phyloP scores from a whole-genome alignment of 2,113 vertebrate genomes.

The Gadus macrocephalus region DNA sequence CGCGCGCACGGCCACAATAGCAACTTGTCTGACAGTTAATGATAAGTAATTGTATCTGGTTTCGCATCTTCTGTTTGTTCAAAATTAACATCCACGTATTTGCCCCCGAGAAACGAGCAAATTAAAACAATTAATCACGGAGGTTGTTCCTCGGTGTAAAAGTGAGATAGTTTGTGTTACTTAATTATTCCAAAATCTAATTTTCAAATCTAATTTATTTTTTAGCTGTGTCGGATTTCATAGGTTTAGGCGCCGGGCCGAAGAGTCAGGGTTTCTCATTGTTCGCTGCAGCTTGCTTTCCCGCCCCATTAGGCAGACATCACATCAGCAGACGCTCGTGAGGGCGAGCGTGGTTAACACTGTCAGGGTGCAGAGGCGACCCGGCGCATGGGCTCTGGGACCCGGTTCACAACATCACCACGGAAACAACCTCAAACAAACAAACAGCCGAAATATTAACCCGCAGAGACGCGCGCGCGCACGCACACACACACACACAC shows the following conservation, averaged over 20 bases:
- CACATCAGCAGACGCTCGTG: slow-evolving; percentile 86
- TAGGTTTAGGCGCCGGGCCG: slow-evolving; percentile 79
- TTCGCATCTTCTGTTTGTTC: slow-evolving; percentile 86
- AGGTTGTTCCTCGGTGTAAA: slow-evolving; percentile 67
- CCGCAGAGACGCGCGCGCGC: not conserved
- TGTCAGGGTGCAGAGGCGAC: slow-evolving; percentile 69
- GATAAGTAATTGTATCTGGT: slow-evolving; percentile 82
- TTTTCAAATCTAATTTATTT: slow-evolving; percentile 77
- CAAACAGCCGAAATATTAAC: not conserved
- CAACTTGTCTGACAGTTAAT: slow-evolving; percentile 74
- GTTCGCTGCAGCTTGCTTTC: slow-evolving; percentile 94
- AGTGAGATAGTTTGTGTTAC: slow-evolving; percentile 86
- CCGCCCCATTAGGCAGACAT: slow-evolving; percentile 97
- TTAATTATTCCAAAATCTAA: slow-evolving; percentile 95
- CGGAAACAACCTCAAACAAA: slow-evolving; percentile 41
- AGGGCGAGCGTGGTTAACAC: slow-evolving; percentile 78
- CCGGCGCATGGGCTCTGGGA: slow-evolving; percentile 61
- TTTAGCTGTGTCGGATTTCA: slow-evolving; percentile 82
- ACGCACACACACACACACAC: too few relatives aligned
- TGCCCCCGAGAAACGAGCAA: slow-evolving; percentile 82
- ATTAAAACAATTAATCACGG: slow-evolving; percentile 73
- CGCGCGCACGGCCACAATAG: slow-evolving; percentile 1
- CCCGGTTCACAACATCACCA: slow-evolving; percentile 69
- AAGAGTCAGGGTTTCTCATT: slow-evolving; percentile 67
- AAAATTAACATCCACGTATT: slow-evolving; percentile 90